Percentiles rank a stretch among this genome's conserved stretches.
These are phyloP conservation scores for Papilio elwesi DNA, from an alignment of 2,888 invertebrate genomes.

Conservation along the genomic window DNA sequence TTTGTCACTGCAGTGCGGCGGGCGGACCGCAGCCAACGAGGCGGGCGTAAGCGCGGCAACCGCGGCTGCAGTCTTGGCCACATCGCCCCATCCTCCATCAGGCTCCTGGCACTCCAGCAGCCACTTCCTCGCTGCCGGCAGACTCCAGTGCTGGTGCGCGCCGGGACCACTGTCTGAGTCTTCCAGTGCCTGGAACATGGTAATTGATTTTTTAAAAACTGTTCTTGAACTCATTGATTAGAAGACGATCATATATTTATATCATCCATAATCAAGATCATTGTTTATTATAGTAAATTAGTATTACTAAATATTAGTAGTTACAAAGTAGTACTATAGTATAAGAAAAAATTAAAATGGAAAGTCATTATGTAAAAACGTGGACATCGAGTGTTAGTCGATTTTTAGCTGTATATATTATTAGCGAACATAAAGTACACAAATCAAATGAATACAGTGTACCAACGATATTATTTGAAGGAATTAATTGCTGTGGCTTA, in stretches of 20 bases:
- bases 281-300: no score
- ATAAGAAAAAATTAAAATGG: no score
- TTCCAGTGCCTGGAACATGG: conserved; percentile 86
- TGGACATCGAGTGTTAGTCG: no score
- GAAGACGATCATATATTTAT: no score
- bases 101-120: conserved; percentile 88
- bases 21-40: conserved; percentile 88
- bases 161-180: conserved; percentile 87
- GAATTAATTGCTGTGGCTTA: no score
- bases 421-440: no score
- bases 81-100: conserved; percentile 91
- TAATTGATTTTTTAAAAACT: not conserved
- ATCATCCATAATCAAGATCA: no score
- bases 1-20: conserved; percentile 82
- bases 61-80: conserved; percentile 90
- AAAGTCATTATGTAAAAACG: not conserved
- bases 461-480: no score
- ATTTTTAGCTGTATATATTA: no score
- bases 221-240: not conserved
- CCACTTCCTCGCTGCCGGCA: conserved; percentile 90
- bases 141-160: conserved; percentile 88
- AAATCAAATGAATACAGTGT: no score
- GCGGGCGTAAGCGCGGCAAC: conserved; percentile 90
- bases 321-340: no score
- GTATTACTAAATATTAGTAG: no score